A percentile compares a stretch with the other conserved stretches of the same genome.
Conservation (phyloP, 2,888 invertebrate genomes). For the Torymus texanus region DNA sequence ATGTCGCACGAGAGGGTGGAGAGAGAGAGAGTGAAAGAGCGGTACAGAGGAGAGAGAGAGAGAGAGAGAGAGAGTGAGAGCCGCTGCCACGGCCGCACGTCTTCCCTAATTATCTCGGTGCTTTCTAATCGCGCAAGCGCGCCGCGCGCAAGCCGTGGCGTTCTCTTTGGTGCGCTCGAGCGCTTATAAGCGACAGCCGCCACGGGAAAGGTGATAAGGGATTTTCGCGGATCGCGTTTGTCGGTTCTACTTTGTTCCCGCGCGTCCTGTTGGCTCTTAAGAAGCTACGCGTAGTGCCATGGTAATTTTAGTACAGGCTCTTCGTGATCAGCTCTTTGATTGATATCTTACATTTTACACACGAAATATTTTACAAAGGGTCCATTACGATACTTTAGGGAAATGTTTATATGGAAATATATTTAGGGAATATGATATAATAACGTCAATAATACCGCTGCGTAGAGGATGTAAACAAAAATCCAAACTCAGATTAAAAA, state of each 20-base stretch:
- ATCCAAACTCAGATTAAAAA: too few species aligned
- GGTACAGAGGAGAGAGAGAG: conserved; percentile 52
- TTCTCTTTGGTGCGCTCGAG: conserved; percentile 62
- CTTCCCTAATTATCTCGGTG: conserved; percentile 72
- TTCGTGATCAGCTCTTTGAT: too few species aligned
- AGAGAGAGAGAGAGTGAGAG: conserved; percentile 19
- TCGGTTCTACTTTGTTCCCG: conserved; percentile 22
- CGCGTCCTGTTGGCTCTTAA: too few species aligned
- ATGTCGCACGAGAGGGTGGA: conserved; percentile 60
- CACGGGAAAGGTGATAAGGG: conserved; percentile 19
- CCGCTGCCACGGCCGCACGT: conserved; percentile 61
- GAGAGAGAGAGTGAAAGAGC: conserved; percentile 19
- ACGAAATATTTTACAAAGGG: too few species aligned
- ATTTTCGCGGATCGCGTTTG: conserved; percentile 17
- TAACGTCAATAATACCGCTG: too few species aligned
- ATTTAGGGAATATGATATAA: too few species aligned
- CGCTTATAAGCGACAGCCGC: conserved; percentile 52
- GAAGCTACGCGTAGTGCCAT: too few species aligned
- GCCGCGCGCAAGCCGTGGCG: conserved; percentile 50
- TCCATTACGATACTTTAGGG: too few species aligned
- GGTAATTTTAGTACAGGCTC: too few species aligned
- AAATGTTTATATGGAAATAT: too few species aligned
- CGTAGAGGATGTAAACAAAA: too few species aligned
- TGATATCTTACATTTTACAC: too few species aligned
- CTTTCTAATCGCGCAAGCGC: conserved; percentile 68